These are phyloP conservation scores for Biston stratarius DNA, from an alignment of 2,888 invertebrate species.

Conservation along the genomic window DNA sequence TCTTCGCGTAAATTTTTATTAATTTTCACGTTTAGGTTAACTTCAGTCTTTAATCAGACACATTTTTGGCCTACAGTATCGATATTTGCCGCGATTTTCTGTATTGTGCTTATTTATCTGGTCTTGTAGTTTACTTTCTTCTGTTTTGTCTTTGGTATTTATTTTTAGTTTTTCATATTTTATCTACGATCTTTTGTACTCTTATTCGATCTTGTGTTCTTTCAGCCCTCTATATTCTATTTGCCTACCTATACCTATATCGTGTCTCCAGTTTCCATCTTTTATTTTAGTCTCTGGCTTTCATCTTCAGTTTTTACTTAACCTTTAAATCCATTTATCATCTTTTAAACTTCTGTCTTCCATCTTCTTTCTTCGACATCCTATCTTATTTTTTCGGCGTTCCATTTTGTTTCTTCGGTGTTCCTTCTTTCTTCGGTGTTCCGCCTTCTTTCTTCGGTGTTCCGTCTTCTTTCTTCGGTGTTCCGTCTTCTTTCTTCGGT, in stretches of 20 bases:
- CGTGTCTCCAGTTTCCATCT: constrained; percentile 1
- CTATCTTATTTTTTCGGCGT: not conserved
- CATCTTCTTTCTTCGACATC: not conserved
- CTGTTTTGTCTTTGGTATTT: constrained; percentile 3
- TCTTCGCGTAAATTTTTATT: constrained; percentile 5
- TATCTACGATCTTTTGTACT: constrained; percentile 2
- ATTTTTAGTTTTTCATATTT: not conserved
- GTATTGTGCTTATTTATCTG: too few relatives aligned
- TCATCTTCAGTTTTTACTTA: not conserved
- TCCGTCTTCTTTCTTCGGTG: too few relatives aligned
- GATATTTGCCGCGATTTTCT: too few relatives aligned
- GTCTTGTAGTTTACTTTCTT: not conserved
- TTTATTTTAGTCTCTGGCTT: not conserved
- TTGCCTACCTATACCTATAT: too few relatives aligned
- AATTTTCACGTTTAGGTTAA: not conserved
- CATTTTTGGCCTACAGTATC: too few relatives aligned
- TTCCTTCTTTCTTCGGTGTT: too few relatives aligned
- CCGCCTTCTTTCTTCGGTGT: too few relatives aligned
- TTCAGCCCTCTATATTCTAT: not conserved
- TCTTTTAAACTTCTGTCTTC: not conserved
- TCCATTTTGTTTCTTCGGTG: too few relatives aligned
- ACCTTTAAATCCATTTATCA: not conserved
- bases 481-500: not conserved
- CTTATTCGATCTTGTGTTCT: constrained; percentile 5
- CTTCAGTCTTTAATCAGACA: too few relatives aligned